phyloP scores from a whole-genome alignment of 2,888 invertebrate genomes.

The Andrena bicolor region DNA sequence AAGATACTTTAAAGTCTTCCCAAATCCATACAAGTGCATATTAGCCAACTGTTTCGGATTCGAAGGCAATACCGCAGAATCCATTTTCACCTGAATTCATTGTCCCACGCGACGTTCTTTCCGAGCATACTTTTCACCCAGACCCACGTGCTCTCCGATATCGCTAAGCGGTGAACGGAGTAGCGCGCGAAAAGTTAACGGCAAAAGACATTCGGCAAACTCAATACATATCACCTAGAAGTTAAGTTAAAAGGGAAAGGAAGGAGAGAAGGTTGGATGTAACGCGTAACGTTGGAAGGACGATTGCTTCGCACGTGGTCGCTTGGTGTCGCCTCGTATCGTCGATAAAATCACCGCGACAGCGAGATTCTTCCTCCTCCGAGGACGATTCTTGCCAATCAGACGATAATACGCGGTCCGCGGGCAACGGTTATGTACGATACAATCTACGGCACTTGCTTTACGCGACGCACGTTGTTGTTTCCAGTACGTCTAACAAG shows the following conservation, averaged over 20 bases:
- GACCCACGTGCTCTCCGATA: not conserved
- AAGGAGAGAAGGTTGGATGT: slow-evolving; percentile 45
- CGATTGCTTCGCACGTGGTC: slow-evolving; percentile 58
- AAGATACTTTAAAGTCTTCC: slow-evolving; percentile 42
- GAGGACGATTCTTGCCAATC: not conserved
- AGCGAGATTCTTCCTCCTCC: not conserved
- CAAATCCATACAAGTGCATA: not conserved
- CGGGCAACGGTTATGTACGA: not conserved
- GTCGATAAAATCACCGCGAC: not conserved
- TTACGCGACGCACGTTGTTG: not conserved
- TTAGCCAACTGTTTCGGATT: not conserved
- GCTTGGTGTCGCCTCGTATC: slow-evolving; percentile 22
- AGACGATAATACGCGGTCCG: not conserved
- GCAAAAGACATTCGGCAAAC: slow-evolving; percentile 47
- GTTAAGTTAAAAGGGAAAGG: slow-evolving; percentile 60
- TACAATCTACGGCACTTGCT: not conserved
- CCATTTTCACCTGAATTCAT: not conserved
- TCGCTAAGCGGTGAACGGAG: not conserved
- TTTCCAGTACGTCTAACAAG: slow-evolving; percentile 20
- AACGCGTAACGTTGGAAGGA: slow-evolving; percentile 24
- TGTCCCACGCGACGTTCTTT: not conserved
- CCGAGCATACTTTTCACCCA: slow-evolving; percentile 62
- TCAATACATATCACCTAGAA: slow-evolving; percentile 77
- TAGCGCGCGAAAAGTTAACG: slow-evolving; percentile 11
- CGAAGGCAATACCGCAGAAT: not conserved